phyloP scores from a whole-genome alignment of 1,140 invertebrate genomes.

The Cataglyphis hispanica region DNA sequence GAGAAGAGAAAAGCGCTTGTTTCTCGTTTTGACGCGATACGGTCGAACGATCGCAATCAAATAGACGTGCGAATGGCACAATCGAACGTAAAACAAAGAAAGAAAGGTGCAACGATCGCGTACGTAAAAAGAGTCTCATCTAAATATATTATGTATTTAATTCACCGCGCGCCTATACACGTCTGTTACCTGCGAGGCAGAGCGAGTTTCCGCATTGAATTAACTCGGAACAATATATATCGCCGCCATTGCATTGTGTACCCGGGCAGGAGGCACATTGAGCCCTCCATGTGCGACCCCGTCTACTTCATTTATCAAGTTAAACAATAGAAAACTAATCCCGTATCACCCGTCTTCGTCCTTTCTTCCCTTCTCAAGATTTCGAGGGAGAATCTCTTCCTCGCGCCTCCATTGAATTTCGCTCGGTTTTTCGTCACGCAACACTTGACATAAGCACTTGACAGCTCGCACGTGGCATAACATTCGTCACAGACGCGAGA shows the following conservation, averaged over 20 bases:
- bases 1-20: neutral
- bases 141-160: slow-evolving; percentile 60
- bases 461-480: neutral
- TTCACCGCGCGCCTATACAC: slow-evolving; percentile 28
- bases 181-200: slow-evolving; percentile 46
- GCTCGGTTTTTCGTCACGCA: slow-evolving; percentile 30
- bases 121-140: neutral
- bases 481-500: neutral
- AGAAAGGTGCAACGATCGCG: neutral
- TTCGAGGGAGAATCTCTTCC: slow-evolving; percentile 46
- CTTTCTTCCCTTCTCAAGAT: neutral
- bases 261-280: slow-evolving; percentile 68
- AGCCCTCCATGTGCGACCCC: slow-evolving; percentile 64
- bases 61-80: neutral
- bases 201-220: slow-evolving; percentile 73
- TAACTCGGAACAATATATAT: slow-evolving; percentile 80
- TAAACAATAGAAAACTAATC: slow-evolving; percentile 79
- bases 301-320: slow-evolving; percentile 84
- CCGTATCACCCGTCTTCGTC: neutral
- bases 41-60: neutral
- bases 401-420: neutral
- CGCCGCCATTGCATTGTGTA: slow-evolving; percentile 78
- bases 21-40: neutral
- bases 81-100: slow-evolving; percentile 3
- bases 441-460: neutral